phyloP scores from a whole-genome alignment of 2,113 vertebrate species.

The Rhizomys pruinosus region DNA sequence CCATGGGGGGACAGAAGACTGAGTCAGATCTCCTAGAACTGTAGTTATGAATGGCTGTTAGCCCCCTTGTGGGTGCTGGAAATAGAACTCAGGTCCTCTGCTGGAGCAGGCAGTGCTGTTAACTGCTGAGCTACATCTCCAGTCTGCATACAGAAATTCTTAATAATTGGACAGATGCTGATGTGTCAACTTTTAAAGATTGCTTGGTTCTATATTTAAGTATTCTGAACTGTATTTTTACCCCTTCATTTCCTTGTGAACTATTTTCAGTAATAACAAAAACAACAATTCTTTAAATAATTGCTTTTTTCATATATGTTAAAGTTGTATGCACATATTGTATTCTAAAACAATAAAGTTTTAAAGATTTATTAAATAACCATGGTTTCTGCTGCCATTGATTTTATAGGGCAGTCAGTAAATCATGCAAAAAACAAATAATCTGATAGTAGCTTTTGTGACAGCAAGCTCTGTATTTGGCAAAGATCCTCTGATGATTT shows the following conservation, averaged over 20 bases:
- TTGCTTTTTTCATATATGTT: background rate
- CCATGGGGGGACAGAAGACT: too few species aligned
- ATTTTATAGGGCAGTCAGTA: background rate
- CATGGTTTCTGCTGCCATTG: background rate
- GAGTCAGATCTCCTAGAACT: too few species aligned
- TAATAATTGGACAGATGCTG: background rate
- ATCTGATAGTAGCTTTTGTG: background rate
- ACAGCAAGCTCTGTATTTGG: background rate
- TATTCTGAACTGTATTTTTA: background rate
- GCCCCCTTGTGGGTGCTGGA: too few species aligned
- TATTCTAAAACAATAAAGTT: background rate
- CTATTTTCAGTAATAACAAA: conserved; percentile 32
- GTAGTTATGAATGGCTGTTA: too few species aligned
- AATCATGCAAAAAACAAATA: background rate
- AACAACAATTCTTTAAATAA: background rate
- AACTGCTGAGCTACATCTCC: too few species aligned
- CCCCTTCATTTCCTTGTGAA: background rate
- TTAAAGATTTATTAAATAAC: background rate
- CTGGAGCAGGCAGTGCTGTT: too few species aligned
- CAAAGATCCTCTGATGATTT: background rate
- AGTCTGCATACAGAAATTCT: background rate
- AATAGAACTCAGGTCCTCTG: too few species aligned
- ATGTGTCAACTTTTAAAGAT: background rate
- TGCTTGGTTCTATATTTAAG: background rate
- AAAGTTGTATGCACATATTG: background rate